Percentiles rank a stretch among this genome's conserved stretches.
phyloP scores from a whole-genome alignment of 30 jellyfish, hydroid and myxozoan species.

The Aurelia sp. region DNA sequence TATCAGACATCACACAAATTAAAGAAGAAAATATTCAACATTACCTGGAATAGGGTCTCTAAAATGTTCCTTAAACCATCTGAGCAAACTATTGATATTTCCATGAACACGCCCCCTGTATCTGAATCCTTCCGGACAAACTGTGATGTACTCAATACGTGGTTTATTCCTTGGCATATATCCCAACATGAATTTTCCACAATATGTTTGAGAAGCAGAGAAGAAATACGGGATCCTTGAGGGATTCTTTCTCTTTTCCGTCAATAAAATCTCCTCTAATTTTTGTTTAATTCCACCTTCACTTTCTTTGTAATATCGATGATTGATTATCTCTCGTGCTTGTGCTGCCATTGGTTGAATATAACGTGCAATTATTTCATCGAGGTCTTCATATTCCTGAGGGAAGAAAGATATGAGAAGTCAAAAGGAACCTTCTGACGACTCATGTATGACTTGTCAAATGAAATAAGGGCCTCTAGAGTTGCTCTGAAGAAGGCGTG shows the following conservation, averaged over 20 bases:
- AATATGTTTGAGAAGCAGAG: constrained; percentile 86
- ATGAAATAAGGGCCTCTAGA: too few relatives aligned
- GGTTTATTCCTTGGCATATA: constrained; percentile 98
- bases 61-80: constrained; percentile 99
- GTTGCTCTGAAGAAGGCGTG: too few relatives aligned
- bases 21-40: too few relatives aligned
- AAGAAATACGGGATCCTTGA: constrained; percentile 96
- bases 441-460: too few relatives aligned
- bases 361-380: constrained; percentile 97
- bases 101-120: constrained; percentile 97
- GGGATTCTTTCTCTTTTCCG: constrained; percentile 97
- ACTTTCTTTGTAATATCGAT: constrained; percentile 89
- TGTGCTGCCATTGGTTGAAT: constrained; percentile 92
- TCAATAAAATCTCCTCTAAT: constrained; percentile 79
- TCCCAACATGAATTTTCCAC: constrained; percentile 99
- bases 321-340: constrained; percentile 91
- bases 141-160: constrained; percentile 88
- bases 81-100: constrained; percentile 69
- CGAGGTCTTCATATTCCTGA: constrained; percentile 98
- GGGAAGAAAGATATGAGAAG: not conserved
- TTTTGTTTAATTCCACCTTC: constrained; percentile 94
- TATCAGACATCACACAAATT: too few relatives aligned
- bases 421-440: not conserved
- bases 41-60: constrained; percentile 99
- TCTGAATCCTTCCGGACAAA: constrained; percentile 96